Conservation (phyloP, 2,888 invertebrate genomes). For the Cephus runcator region DNA sequence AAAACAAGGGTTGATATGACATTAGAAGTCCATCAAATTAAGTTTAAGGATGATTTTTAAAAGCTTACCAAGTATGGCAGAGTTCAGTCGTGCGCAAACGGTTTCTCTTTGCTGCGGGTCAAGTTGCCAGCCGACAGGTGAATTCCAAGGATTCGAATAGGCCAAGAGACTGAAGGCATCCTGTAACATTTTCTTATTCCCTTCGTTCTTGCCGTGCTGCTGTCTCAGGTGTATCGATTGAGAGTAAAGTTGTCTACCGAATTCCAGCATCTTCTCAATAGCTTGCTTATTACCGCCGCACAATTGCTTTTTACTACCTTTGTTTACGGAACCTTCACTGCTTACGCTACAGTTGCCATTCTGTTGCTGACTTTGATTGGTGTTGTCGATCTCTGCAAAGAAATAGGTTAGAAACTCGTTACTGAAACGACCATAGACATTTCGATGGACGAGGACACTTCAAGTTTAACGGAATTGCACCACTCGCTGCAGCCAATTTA, state of each 20-base stretch:
- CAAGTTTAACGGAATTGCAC: not conserved
- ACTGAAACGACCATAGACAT: not conserved
- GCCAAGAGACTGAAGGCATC: constrained; percentile 98
- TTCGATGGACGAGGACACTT: not conserved
- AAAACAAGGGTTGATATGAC: constrained; percentile 7
- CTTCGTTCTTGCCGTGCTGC: constrained; percentile 83
- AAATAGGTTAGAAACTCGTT: constrained; percentile 11
- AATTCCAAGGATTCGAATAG: constrained; percentile 97
- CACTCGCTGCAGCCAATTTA: not conserved
- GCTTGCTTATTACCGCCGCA: constrained; percentile 81
- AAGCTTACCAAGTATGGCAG: constrained; percentile 91
- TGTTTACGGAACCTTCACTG: constrained; percentile 43
- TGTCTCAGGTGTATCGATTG: constrained; percentile 88
- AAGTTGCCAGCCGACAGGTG: constrained; percentile 96
- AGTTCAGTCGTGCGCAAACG: constrained; percentile 95
- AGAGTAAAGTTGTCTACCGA: constrained; percentile 92
- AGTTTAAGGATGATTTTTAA: not conserved
- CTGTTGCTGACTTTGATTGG: constrained; percentile 48
- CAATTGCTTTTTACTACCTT: constrained; percentile 66
- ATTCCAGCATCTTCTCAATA: constrained; percentile 93
- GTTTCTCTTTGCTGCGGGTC: constrained; percentile 94
- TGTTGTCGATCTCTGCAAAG: constrained; percentile 67
- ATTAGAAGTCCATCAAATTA: not conserved
- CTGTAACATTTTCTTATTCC: constrained; percentile 92
- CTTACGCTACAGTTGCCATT: constrained; percentile 43